phyloP scores from a whole-genome alignment of 2,888 invertebrate genomes.

The Campoplex capitator region DNA sequence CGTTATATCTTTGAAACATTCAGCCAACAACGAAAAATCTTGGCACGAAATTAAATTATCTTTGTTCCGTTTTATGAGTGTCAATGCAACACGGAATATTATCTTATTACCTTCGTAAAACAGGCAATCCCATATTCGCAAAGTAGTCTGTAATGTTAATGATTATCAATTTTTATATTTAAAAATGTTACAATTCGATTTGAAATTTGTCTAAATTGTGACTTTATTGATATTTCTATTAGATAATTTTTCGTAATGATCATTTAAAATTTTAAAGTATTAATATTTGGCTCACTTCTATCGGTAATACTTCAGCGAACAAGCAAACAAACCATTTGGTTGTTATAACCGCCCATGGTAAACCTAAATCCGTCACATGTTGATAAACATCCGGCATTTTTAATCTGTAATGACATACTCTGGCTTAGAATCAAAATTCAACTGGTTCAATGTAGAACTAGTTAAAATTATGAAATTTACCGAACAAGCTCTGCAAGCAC shows the following conservation, averaged over 20 bases:
- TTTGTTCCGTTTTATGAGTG: constrained; percentile 91
- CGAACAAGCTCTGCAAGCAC: constrained; percentile 94
- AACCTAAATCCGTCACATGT: constrained; percentile 92
- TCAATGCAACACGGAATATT: constrained; percentile 94
- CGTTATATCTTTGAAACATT: constrained; percentile 93
- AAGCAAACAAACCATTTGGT: constrained; percentile 99
- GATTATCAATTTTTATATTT: no score
- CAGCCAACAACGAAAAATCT: constrained; percentile 93
- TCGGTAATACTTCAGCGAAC: constrained; percentile 96
- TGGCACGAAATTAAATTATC: constrained; percentile 90
- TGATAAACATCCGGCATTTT: constrained; percentile 93
- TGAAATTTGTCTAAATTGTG: no score
- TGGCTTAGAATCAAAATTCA: neutral
- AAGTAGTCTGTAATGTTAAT: constrained; percentile 88
- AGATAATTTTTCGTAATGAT: neutral
- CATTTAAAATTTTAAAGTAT: neutral
- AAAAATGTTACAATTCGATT: no score
- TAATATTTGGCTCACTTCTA: constrained; percentile 87
- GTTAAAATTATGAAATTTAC: constrained; percentile 78
- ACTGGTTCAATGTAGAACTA: neutral
- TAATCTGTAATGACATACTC: constrained; percentile 85
- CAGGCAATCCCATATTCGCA: constrained; percentile 97
- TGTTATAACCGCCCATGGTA: constrained; percentile 95
- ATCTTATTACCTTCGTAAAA: constrained; percentile 98
- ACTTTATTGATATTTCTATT: no score